Conservation (phyloP, 2,888 invertebrate genomes). For the Scrobipalpa costella region DNA sequence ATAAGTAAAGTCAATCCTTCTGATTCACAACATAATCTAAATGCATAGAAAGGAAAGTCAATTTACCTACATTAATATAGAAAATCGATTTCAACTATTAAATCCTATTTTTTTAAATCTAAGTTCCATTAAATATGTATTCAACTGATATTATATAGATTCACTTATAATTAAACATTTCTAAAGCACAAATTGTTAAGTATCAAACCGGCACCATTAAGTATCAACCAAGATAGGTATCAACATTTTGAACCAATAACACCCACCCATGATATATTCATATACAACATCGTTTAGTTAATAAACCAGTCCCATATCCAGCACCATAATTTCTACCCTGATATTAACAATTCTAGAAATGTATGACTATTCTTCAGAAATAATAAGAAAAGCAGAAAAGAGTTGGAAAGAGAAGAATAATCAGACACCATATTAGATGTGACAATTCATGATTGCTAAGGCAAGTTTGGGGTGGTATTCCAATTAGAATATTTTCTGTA, state of each 20-base stretch:
- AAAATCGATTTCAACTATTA: not conserved
- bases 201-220: too few relatives aligned
- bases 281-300: too few relatives aligned
- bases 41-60: not conserved
- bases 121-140: constrained; percentile 8
- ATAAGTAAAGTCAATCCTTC: not conserved
- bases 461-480: too few relatives aligned
- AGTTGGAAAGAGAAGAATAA: not conserved
- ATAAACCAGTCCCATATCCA: constrained; percentile 38
- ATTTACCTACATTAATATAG: not conserved
- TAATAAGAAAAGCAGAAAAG: not conserved
- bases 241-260: too few relatives aligned
- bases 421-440: not conserved
- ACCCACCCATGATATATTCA: too few relatives aligned
- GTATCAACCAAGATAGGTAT: too few relatives aligned
- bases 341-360: constrained; percentile 30
- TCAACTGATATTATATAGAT: not conserved
- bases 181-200: too few relatives aligned
- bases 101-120: constrained; percentile 7
- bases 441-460: not conserved
- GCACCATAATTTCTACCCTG: constrained; percentile 63
- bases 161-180: not conserved
- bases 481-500: too few relatives aligned
- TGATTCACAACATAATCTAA: not conserved
- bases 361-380: not conserved